Base-by-base conservation (phyloP, 2,797 vertebrate species). In the Pelodytes ibericus region DNA sequence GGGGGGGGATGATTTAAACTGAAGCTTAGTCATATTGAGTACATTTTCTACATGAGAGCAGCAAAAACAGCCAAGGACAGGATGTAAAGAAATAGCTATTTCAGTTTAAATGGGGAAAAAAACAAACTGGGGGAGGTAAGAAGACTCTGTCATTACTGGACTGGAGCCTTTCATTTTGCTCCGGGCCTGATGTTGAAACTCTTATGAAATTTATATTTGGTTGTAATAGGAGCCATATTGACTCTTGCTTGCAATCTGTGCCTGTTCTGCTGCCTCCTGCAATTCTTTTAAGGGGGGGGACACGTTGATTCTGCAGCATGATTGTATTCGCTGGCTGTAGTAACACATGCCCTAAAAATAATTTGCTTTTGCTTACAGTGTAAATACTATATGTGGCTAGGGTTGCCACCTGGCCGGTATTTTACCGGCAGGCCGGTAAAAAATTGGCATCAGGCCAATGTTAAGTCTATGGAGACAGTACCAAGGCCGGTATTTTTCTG, bases 11-110 rank as follows among this genome's bases (percentile, higher is more conserved):
- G 69, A 66, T 63, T 77, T 71, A 39, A 72, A 39, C 56, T 73
- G 56, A 67, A 68, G 70, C 70, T 72, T 78, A 72, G 76, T 78
- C 76, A 78, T 68, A 63, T 72, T 51, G 62, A 68, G 62, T 41
- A 65, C 63, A 72, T 72, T 60, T 72, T 58, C 66, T 49, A 58
- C 75, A 71, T 51, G 15, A 39, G n/a, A 64, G 18, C 15, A 65
- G 60, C 58, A 60, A 71, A 71, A 49, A 44, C 36, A 25, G 20
- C 33, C 24, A 44, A 64, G 16, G 64, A 20, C 16, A 56, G 67
- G 73, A 68, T 26, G 47, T 60, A 16, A 27, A 59, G 49, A 44
- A 59, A 22, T 51, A 59, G 33, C 51, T 18, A 22, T 36, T 22
- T 25, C 4, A 39, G 30, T 4, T 44, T 31, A 22, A 22, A 22